Evolutionary conservation across 2,113 vertebrate species (phyloP).

Genomic region (Corynorhinus townsendii): DNA sequence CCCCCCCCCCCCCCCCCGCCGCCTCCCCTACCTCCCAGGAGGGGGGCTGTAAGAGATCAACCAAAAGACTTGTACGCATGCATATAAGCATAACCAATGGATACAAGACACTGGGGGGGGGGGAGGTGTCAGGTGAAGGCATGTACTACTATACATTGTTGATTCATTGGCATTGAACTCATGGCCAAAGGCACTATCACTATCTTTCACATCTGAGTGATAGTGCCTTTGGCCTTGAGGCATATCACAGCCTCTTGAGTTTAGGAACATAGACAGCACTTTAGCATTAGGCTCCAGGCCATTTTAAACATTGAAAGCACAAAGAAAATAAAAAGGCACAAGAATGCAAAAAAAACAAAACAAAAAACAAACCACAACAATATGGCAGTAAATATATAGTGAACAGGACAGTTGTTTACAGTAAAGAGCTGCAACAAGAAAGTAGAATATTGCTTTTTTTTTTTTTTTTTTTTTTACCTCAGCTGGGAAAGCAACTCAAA

Average conservation of each 20-base stretch:
- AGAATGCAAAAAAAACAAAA: not conserved
- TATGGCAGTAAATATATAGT: not conserved
- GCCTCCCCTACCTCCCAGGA: too few species aligned
- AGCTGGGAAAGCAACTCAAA: not conserved
- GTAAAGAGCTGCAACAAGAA: not conserved
- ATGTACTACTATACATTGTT: not conserved
- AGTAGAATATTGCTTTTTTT: not conserved
- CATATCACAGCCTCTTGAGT: not conserved
- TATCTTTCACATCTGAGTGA: not conserved
- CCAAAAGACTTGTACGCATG: too few species aligned
- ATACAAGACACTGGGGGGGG: too few species aligned
- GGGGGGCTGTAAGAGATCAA: too few species aligned
- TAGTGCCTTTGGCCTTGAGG: not conserved
- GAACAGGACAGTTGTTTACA: not conserved
- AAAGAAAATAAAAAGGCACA: not conserved
- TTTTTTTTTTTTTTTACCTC: not conserved
- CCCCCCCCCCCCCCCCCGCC: too few species aligned
- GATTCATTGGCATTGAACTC: not conserved
- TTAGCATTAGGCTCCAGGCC: not conserved
- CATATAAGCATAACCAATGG: too few species aligned
- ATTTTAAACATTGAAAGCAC: not conserved
- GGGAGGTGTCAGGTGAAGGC: too few species aligned
- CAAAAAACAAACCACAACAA: not conserved
- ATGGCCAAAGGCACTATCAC: not conserved
- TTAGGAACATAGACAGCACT: not conserved